phyloP scores from a whole-genome alignment of 2,797 vertebrate genomes.

The Okamejei kenojei region DNA sequence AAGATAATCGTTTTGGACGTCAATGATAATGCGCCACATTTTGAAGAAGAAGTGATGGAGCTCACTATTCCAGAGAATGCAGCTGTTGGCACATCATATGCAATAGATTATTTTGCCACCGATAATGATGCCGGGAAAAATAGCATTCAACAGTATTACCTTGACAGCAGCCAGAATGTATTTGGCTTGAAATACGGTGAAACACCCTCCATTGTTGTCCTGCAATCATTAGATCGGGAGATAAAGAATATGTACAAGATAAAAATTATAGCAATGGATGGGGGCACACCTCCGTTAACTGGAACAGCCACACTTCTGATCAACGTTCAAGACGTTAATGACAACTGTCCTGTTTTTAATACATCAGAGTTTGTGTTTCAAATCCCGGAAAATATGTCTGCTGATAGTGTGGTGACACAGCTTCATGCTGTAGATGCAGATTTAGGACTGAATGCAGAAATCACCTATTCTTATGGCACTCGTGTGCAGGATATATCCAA shows the following conservation, averaged over 20 bases:
- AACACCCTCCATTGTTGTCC: constrained; percentile 50
- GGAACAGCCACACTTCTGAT: constrained; percentile 55
- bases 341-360: constrained; percentile 66
- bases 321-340: constrained; percentile 63
- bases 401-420: constrained; percentile 53
- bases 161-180: constrained; percentile 51
- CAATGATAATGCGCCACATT: constrained; percentile 66
- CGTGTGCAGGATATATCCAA: constrained; percentile 59
- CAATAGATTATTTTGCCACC: constrained; percentile 57
- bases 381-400: constrained; percentile 51
- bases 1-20: constrained; percentile 61
- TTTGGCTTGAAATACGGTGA: constrained; percentile 53
- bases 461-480: constrained; percentile 61
- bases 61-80: constrained; percentile 58
- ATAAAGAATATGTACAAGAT: constrained; percentile 53
- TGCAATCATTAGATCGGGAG: constrained; percentile 60
- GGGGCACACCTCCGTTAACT: constrained; percentile 52
- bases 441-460: constrained; percentile 55
- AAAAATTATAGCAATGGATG: constrained; percentile 57
- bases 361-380: constrained; percentile 47
- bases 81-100: constrained; percentile 51
- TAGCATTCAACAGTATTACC: constrained; percentile 52
- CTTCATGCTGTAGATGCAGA: constrained; percentile 62
- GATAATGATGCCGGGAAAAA: constrained; percentile 58
- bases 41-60: constrained; percentile 55